phyloP scores from a whole-genome alignment of 2,888 invertebrate species.

The Cetonia aurata region DNA sequence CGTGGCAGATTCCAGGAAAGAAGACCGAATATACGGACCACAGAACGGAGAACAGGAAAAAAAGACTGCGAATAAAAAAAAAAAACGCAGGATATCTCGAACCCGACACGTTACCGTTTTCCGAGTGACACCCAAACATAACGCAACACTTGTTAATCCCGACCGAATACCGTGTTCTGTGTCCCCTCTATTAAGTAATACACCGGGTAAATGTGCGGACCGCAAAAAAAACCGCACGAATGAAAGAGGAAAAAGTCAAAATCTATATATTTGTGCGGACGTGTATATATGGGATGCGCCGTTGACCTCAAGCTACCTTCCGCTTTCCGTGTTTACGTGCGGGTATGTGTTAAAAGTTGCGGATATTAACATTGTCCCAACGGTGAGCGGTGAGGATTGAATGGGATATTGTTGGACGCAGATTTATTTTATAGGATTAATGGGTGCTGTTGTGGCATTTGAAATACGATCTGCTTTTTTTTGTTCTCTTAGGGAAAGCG shows the following conservation, averaged over 20 bases:
- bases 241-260: conserved; percentile 14
- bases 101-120: conserved; percentile 3
- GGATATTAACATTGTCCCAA: too few relatives aligned
- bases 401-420: too few relatives aligned
- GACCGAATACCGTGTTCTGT: not conserved
- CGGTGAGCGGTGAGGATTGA: too few relatives aligned
- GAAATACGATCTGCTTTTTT: too few relatives aligned
- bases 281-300: too few relatives aligned
- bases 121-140: conserved; percentile 11
- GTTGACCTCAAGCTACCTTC: too few relatives aligned
- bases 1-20: not conserved
- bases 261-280: conserved; percentile 1
- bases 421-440: too few relatives aligned
- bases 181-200: conserved; percentile 20
- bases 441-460: too few relatives aligned
- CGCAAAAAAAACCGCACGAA: conserved; percentile 8
- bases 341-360: too few relatives aligned
- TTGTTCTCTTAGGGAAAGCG: too few relatives aligned
- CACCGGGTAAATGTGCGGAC: conserved; percentile 6
- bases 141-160: conserved; percentile 21
- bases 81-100: not conserved
- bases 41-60: conserved; percentile 2
- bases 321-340: too few relatives aligned
- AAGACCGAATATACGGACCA: not conserved
- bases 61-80: not conserved